Evolutionary conservation across 2,888 invertebrate genomes (phyloP).

Genomic region (Zeuzera pyrina): DNA sequence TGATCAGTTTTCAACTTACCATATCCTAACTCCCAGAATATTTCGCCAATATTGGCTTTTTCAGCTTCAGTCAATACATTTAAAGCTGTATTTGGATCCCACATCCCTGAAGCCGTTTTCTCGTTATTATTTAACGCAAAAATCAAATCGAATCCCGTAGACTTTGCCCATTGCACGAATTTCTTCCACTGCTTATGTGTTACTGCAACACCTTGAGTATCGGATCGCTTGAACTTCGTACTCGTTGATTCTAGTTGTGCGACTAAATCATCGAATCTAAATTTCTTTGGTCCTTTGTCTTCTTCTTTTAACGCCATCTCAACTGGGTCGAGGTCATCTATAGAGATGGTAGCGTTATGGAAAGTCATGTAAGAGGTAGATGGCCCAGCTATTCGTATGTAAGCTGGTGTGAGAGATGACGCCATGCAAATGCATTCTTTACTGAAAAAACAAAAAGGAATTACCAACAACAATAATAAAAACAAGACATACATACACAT

Average conservation of each 20-base stretch:
- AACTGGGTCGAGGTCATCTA: constrained; percentile 26
- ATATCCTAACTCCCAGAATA: constrained; percentile 83
- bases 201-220: too few relatives aligned
- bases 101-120: constrained; percentile 61
- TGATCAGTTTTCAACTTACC: too few relatives aligned
- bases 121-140: constrained; percentile 77
- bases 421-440: constrained; percentile 77
- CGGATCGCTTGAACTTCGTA: too few relatives aligned
- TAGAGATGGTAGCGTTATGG: constrained; percentile 42
- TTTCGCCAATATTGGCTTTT: constrained; percentile 73
- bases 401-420: constrained; percentile 78
- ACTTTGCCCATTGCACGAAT: constrained; percentile 63
- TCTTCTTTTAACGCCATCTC: too few relatives aligned
- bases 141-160: constrained; percentile 76
- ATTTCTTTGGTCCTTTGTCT: too few relatives aligned
- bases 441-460: constrained; percentile 37
- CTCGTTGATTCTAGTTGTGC: too few relatives aligned
- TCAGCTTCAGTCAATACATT: constrained; percentile 80
- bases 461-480: too few relatives aligned
- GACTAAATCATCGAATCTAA: too few relatives aligned
- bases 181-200: constrained; percentile 39
- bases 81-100: constrained; percentile 79
- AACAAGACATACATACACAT: too few relatives aligned
- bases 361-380: constrained; percentile 67
- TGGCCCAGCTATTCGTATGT: constrained; percentile 81